Conservation (phyloP, 1,140 invertebrate genomes). For the Matsumurasca onukii region DNA sequence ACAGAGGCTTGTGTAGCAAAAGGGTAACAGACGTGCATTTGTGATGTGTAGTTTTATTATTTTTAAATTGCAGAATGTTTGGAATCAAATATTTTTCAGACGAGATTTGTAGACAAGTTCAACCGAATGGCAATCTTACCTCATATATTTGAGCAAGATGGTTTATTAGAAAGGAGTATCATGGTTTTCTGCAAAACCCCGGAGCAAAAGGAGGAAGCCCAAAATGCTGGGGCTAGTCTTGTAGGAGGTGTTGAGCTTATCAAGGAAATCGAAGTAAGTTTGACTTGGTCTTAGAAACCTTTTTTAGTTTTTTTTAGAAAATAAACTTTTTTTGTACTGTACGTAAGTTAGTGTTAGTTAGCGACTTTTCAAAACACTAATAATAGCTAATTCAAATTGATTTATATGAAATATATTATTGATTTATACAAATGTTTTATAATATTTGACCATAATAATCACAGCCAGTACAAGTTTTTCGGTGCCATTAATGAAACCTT, state of each 20-base stretch:
- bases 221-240: slow-evolving; percentile 64
- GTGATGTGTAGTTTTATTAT: no score
- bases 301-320: neutral
- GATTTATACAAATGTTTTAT: no score
- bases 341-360: neutral
- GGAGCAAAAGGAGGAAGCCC: slow-evolving; percentile 57
- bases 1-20: no score
- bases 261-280: slow-evolving; percentile 66
- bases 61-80: no score
- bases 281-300: neutral
- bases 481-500: no score
- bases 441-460: no score
- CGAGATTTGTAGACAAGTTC: slow-evolving; percentile 63
- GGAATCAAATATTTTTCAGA: no score
- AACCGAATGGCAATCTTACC: slow-evolving; percentile 60
- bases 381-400: neutral
- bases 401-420: neutral
- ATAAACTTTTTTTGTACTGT: neutral
- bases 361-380: neutral
- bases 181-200: slow-evolving; percentile 68
- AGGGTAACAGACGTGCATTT: no score
- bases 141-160: slow-evolving; percentile 62
- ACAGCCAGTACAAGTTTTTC: no score
- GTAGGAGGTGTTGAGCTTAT: slow-evolving; percentile 69
- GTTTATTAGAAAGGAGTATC: slow-evolving; percentile 55